Percentiles rank a stretch among this genome's conserved stretches.
Evolutionary conservation across 2,113 vertebrate species (phyloP).

Genomic region (Pluvialis apricaria): DNA sequence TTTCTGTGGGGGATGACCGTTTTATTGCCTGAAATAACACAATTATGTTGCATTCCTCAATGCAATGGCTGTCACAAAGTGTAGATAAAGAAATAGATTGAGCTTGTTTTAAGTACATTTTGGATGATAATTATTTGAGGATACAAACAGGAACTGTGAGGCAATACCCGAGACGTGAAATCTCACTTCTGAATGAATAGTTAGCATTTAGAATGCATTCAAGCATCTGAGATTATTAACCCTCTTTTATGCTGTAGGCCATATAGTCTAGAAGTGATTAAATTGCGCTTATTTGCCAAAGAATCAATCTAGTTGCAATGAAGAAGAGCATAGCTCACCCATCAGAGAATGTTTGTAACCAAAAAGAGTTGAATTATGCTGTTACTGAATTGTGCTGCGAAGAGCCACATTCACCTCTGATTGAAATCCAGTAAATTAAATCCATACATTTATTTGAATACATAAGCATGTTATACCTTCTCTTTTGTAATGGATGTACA

Average conservation of each 20-base stretch:
- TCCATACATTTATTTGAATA: background rate
- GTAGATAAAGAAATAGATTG: conserved; percentile 62
- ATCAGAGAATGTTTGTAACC: background rate
- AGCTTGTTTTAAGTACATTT: conserved; percentile 51
- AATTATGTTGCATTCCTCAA: conserved; percentile 45
- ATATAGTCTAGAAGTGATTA: background rate
- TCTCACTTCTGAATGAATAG: background rate
- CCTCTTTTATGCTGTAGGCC: background rate
- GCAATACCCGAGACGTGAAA: conserved; percentile 12
- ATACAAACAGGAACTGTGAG: conserved; percentile 18
- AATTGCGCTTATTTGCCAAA: background rate
- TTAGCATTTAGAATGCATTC: background rate
- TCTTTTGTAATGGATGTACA: background rate
- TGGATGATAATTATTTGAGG: conserved; percentile 27
- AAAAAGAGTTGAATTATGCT: background rate
- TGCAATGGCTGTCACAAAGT: conserved; percentile 44
- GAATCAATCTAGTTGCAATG: background rate
- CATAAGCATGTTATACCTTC: background rate
- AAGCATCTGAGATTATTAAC: background rate
- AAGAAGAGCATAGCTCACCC: background rate
- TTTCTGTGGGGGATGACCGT: conserved; percentile 42
- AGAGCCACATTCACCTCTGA: background rate
- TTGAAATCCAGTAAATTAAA: background rate
- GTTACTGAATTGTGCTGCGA: background rate
- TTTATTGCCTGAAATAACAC: conserved; percentile 71